Percentiles rank a stretch among this genome's conserved stretches.
Evolutionary conservation across 2,113 vertebrate genomes (phyloP).

Genomic region (Eulacestoma nigropectus): DNA sequence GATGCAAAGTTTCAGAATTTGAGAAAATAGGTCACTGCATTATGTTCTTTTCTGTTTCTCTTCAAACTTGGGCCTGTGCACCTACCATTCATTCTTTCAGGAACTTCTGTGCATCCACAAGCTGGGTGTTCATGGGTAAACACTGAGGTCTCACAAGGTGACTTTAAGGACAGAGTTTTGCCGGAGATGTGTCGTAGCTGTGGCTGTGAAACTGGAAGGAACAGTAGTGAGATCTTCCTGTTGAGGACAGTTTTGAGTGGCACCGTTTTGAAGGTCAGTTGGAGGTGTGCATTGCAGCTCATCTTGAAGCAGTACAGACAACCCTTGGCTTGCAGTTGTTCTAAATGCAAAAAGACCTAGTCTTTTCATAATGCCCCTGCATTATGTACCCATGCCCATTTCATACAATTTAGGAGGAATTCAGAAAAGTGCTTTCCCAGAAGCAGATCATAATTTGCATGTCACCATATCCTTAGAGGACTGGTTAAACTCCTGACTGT

Average conservation of each 20-base stretch:
- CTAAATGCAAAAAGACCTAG: neutral
- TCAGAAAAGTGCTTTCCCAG: neutral
- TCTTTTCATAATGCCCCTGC: neutral
- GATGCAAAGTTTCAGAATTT: neutral
- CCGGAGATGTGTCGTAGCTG: neutral
- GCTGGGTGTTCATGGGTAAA: fast-evolving
- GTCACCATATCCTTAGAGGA: neutral
- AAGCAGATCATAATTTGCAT: neutral
- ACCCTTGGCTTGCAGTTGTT: neutral
- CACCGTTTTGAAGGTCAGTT: neutral
- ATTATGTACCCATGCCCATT: neutral
- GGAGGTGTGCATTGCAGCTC: neutral
- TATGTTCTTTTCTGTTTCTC: neutral
- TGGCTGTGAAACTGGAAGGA: neutral
- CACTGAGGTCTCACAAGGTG: neutral
- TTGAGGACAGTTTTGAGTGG: neutral
- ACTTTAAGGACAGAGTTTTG: neutral
- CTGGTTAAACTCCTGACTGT: neutral
- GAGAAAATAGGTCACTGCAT: neutral
- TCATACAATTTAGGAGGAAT: neutral
- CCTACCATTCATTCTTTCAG: neutral
- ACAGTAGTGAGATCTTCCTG: neutral
- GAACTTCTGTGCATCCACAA: neutral
- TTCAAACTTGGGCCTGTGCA: neutral
- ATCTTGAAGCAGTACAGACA: neutral